Conservation (phyloP, 2,113 vertebrate species). For the Telmatochromis brichardi region DNA sequence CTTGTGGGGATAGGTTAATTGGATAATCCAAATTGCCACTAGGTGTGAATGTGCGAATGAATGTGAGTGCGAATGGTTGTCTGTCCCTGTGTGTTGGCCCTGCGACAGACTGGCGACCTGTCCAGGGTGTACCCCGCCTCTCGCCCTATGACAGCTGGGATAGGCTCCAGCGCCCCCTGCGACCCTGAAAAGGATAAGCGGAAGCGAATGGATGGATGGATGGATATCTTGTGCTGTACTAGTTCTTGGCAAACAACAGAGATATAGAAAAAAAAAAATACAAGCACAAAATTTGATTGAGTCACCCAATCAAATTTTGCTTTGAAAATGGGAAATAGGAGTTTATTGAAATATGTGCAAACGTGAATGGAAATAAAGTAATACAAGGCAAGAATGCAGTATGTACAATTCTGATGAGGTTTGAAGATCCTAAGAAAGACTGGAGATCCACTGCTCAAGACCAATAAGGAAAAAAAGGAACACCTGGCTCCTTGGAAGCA, state of each 20-base stretch:
- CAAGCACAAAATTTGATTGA: neutral
- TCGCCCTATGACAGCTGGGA: too few species aligned
- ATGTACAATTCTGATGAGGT: neutral
- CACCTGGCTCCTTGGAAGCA: neutral
- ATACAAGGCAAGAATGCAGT: neutral
- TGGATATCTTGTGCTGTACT: neutral
- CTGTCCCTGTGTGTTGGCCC: too few species aligned
- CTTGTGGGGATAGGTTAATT: too few species aligned
- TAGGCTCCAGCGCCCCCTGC: too few species aligned
- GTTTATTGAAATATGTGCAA: neutral
- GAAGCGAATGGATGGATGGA: too few species aligned
- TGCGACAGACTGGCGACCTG: too few species aligned
- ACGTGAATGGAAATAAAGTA: neutral
- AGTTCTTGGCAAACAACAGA: neutral
- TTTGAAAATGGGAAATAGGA: neutral
- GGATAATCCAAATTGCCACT: too few species aligned
- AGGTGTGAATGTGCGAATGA: too few species aligned
- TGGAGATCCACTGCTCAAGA: neutral
- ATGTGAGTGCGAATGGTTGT: too few species aligned
- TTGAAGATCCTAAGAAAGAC: neutral
- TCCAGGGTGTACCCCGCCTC: too few species aligned
- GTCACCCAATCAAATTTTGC: neutral
- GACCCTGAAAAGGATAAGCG: too few species aligned
- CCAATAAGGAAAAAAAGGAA: neutral
- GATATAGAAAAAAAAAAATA: neutral